Conservation (phyloP, 1,140 invertebrate genomes). For the Drosophila ogumai region DNA sequence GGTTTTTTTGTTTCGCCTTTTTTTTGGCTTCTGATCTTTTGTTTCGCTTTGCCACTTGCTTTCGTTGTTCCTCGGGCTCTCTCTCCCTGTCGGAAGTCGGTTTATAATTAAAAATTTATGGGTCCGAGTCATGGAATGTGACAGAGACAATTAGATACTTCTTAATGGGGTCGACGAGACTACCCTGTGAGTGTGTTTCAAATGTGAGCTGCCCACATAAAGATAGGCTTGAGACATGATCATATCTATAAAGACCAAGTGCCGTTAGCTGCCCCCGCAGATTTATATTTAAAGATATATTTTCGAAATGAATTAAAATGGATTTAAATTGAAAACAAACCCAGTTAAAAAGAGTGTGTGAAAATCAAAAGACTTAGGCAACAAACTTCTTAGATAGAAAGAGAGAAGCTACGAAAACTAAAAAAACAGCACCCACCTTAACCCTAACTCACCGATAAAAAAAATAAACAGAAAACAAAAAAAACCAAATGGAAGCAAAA, state of each 20-base stretch:
- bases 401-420: background rate
- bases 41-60: conserved; percentile 17
- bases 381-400: conserved; percentile 38
- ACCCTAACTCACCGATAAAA: background rate
- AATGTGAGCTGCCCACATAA: conserved; percentile 3
- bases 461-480: background rate
- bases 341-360: too few relatives aligned
- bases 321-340: too few relatives aligned
- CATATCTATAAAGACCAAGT: conserved; percentile 4
- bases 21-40: conserved; percentile 19
- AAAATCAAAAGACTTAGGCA: conserved; percentile 65
- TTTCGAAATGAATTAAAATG: background rate
- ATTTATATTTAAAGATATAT: background rate
- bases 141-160: conserved; percentile 15
- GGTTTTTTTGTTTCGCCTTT: background rate
- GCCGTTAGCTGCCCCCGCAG: conserved; percentile 33
- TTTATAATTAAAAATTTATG: conserved; percentile 22
- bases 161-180: conserved; percentile 19
- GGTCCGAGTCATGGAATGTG: conserved; percentile 17
- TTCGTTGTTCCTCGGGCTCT: conserved; percentile 9
- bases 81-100: conserved; percentile 24
- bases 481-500: conserved; percentile 44
- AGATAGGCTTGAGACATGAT: background rate
- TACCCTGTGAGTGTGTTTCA: background rate
- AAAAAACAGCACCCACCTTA: too few relatives aligned